Evolutionary conservation across 2,888 invertebrate genomes (phyloP).

Genomic region (Hartigia nigra): DNA sequence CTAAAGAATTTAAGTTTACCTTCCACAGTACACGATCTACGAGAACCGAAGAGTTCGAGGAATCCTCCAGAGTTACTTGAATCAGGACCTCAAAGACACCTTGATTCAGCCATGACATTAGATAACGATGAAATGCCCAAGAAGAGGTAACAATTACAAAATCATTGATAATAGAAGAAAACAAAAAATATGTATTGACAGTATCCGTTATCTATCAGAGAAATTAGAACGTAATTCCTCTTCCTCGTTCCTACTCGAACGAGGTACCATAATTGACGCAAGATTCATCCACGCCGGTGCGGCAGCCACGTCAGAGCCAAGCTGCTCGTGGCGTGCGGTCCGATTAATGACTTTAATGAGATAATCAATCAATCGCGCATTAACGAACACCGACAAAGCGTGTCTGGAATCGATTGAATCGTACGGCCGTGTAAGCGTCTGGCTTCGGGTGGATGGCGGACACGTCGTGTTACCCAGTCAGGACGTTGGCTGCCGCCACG

Average conservation of each 20-base stretch:
- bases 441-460: slow-evolving; percentile 25
- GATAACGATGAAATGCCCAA: background rate
- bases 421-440: background rate
- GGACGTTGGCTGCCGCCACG: background rate
- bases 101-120: background rate
- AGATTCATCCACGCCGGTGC: slow-evolving; percentile 16
- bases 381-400: slow-evolving; percentile 25
- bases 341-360: slow-evolving; percentile 35
- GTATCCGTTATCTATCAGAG: background rate
- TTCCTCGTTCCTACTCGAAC: background rate
- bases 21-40: background rate
- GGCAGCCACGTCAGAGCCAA: slow-evolving; percentile 13
- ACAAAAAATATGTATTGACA: background rate
- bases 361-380: slow-evolving; percentile 39
- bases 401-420: slow-evolving; percentile 5
- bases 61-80: background rate
- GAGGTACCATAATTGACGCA: background rate
- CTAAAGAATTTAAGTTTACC: background rate
- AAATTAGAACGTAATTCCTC: background rate
- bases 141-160: background rate
- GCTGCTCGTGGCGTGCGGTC: slow-evolving; percentile 19
- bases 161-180: background rate
- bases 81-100: background rate
- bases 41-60: background rate
- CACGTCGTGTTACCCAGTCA: slow-evolving; percentile 13